A percentile compares a stretch with the other conserved stretches of the same genome.
Conservation (phyloP, 2,888 invertebrate genomes). For the Thereva nobilitata region DNA sequence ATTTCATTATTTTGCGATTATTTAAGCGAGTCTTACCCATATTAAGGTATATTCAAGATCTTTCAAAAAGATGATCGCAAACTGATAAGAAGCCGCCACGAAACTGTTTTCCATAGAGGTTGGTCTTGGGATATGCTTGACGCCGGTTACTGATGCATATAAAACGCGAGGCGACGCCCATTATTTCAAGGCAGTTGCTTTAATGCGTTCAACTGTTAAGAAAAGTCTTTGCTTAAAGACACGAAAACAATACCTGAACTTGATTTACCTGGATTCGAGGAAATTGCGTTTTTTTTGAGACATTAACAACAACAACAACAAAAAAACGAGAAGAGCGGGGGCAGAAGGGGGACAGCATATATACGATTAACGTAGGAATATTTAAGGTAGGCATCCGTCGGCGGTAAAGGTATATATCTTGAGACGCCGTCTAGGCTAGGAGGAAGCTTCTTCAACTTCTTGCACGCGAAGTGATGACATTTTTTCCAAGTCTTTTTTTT, state of each 20-base stretch:
- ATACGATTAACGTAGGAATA: too few relatives aligned
- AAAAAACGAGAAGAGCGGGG: too few relatives aligned
- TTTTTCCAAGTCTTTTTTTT: constrained; percentile 2
- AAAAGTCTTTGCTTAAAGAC: too few relatives aligned
- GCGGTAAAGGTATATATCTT: neutral
- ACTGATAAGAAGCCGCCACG: constrained; percentile 23
- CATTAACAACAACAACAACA: too few relatives aligned
- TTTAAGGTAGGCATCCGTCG: constrained; percentile 21
- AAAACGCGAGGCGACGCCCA: constrained; percentile 33
- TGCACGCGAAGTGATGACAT: constrained; percentile 26
- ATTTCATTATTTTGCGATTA: constrained; percentile 36
- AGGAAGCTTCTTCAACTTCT: constrained; percentile 25
- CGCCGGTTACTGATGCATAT: constrained; percentile 34
- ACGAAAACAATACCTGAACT: too few relatives aligned
- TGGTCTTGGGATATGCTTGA: constrained; percentile 30
- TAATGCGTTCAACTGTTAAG: too few relatives aligned
- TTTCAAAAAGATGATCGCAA: constrained; percentile 25
- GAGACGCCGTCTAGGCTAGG: constrained; percentile 33
- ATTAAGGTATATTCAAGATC: constrained; percentile 16
- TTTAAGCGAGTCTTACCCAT: constrained; percentile 15
- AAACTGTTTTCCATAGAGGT: constrained; percentile 26
- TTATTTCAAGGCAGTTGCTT: constrained; percentile 3
- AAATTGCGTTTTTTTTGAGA: too few relatives aligned
- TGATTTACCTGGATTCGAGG: too few relatives aligned
- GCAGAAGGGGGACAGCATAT: too few relatives aligned